phyloP scores from a whole-genome alignment of 2,888 invertebrate genomes.

The Nephrotoma flavescens region DNA sequence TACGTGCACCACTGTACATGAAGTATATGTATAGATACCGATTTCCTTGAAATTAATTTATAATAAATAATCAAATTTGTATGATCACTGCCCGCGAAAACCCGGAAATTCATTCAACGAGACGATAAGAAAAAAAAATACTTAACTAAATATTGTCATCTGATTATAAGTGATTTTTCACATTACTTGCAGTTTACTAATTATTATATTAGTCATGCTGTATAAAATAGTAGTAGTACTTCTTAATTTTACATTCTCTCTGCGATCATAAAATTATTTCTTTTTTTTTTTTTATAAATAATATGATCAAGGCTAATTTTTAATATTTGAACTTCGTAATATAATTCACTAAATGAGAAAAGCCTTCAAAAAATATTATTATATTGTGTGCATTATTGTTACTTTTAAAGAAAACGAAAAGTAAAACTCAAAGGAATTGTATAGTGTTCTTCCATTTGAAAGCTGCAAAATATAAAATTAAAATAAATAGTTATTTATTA shows the following conservation, averaged over 20 bases:
- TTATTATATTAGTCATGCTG: background rate
- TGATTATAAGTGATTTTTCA: background rate
- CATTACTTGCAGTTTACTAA: background rate
- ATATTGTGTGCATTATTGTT: background rate
- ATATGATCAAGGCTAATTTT: background rate
- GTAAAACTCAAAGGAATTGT: background rate
- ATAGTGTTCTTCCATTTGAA: background rate
- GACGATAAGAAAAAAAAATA: background rate
- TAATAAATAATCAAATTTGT: background rate
- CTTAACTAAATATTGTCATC: background rate
- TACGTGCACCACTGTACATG: background rate
- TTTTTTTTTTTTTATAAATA: background rate
- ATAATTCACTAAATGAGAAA: background rate
- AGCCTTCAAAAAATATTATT: background rate
- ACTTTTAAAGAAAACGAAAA: background rate
- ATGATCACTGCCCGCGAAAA: background rate
- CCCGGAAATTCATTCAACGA: background rate
- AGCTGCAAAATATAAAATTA: background rate
- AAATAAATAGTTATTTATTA: background rate
- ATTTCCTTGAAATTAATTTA: background rate
- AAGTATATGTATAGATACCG: background rate
- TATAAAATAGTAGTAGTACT: background rate
- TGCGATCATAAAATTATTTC: background rate
- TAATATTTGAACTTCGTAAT: background rate
- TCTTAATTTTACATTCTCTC: background rate